These are phyloP conservation scores for Urophycis tenuis DNA, from an alignment of 2,797 vertebrate genomes.

Conservation along the genomic window DNA sequence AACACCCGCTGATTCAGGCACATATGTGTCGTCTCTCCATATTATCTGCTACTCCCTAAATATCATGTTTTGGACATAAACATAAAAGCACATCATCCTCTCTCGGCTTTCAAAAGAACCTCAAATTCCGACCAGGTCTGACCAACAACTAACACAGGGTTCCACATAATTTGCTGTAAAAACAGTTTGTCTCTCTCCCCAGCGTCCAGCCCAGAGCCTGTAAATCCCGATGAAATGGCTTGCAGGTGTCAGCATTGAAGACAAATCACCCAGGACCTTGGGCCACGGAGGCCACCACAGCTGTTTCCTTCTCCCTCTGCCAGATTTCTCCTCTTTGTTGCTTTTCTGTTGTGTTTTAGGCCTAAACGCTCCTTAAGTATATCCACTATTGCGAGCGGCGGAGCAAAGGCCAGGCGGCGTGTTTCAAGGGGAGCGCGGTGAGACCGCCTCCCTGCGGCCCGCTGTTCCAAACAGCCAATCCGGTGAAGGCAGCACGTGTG, in stretches of 20 bases:
- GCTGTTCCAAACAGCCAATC: background rate
- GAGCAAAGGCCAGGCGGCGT: slow-evolving; percentile 20
- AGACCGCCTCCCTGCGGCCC: background rate
- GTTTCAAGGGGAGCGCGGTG: background rate
- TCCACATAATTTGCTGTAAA: slow-evolving; percentile 87
- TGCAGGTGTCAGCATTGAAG: slow-evolving; percentile 99
- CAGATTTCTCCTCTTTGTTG: slow-evolving; percentile 79
- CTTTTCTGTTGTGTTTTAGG: slow-evolving; percentile 65
- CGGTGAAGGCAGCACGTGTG: slow-evolving; percentile 53
- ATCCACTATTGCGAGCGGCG: slow-evolving; percentile 40
- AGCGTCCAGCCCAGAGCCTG: slow-evolving; percentile 72
- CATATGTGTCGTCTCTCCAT: background rate
- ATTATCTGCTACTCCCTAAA: background rate
- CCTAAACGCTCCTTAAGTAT: slow-evolving; percentile 43
- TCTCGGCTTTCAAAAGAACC: background rate
- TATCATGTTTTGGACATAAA: background rate
- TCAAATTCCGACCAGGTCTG: slow-evolving; percentile 49
- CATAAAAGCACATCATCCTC: background rate
- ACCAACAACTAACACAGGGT: slow-evolving; percentile 83
- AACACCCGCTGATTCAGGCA: background rate
- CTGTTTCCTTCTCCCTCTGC: slow-evolving; percentile 85
- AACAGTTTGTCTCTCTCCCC: slow-evolving; percentile 73
- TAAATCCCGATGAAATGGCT: slow-evolving; percentile 97
- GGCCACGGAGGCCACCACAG: slow-evolving; percentile 77
- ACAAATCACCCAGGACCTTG: slow-evolving; percentile 80